Base-by-base conservation (phyloP, 2,888 invertebrate species). In the Eubasilissa splendida region DNA sequence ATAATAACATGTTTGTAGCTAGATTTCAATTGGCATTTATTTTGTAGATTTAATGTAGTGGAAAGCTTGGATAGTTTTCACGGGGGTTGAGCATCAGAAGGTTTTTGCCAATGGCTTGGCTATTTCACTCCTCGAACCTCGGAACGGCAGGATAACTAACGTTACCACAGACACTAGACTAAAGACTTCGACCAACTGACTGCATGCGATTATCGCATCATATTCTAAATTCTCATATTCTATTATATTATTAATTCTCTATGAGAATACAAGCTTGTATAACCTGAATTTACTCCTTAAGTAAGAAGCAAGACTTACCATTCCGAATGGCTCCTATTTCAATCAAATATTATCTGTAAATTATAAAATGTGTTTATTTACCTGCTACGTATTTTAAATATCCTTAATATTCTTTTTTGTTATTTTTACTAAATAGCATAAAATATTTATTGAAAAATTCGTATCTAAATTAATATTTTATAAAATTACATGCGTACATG, bases 81-180 rank as follows among this genome's bases (percentile, higher is more conserved):
- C n/a, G n/a, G 68, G 68, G 68, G 68, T 14, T n/a, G 58, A 58
- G 58, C n/a, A n/a, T 14, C 5, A 12, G 12, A 42, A 76, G 76
- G 54, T 7, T 42, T 42, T 65, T 50, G 70, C 33, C 59, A 59
- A 77, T 76, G 79, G 83, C 83, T 79, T 80, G 52, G 60, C 77
- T 75, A 81, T 65, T 75, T 59, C 42, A 42, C 68, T 71, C 71
- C 81, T 81, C 80, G 81, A 81, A 81, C 81, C 68, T 83, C 77
- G 81, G 83, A 81, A 70, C 79, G 76, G 81, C 83, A 83, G 83
- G 83, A 76, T 71, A 81, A 75, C 76, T 77, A 79, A 76, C 73
- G 77, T 76, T 74, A 75, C 52, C 68, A 73, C 75, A 56, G 50
- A 52, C 60, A 76, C 81, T 77, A 73, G 56, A 58, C 71, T 54